Conservation (phyloP, 1,140 invertebrate species). For the Hycleus phaleratus region DNA sequence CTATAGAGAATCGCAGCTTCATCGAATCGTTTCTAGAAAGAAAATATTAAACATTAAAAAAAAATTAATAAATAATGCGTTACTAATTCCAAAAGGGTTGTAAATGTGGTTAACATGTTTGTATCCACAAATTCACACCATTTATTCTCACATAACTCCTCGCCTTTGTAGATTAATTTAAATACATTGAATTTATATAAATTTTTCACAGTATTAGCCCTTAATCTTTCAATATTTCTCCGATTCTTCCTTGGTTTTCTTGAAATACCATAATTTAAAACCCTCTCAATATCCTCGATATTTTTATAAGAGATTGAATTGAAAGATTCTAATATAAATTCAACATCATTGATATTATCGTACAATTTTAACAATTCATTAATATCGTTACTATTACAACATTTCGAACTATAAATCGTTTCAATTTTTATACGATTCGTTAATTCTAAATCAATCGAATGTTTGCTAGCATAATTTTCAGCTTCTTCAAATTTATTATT, state of each 20-base stretch:
- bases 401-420: slow-evolving; percentile 12
- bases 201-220: slow-evolving; percentile 1
- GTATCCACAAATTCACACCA: too few species aligned
- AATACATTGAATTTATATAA: slow-evolving; percentile 24
- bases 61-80: too few species aligned
- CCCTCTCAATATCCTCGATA: slow-evolving; percentile 21
- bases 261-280: slow-evolving; percentile 24
- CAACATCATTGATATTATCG: slow-evolving; percentile 18
- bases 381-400: slow-evolving; percentile 12
- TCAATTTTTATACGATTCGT: slow-evolving; percentile 25
- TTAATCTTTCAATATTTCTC: slow-evolving; percentile 3
- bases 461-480: slow-evolving; percentile 27
- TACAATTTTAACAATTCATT: slow-evolving; percentile 25
- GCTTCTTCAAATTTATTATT: slow-evolving; percentile 28
- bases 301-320: slow-evolving; percentile 10
- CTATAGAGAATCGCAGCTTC: slow-evolving; percentile 24
- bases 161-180: slow-evolving; percentile 22
- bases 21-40: slow-evolving; percentile 23
- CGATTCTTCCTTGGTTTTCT: not conserved
- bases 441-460: slow-evolving; percentile 23
- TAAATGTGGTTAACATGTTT: slow-evolving; percentile 6
- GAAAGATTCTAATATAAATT: slow-evolving; percentile 21
- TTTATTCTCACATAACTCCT: slow-evolving; percentile 12
- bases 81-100: not conserved
- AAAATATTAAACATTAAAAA: not conserved